phyloP scores from a whole-genome alignment of 2,888 invertebrate genomes.

The Neoitamus cyanurus region DNA sequence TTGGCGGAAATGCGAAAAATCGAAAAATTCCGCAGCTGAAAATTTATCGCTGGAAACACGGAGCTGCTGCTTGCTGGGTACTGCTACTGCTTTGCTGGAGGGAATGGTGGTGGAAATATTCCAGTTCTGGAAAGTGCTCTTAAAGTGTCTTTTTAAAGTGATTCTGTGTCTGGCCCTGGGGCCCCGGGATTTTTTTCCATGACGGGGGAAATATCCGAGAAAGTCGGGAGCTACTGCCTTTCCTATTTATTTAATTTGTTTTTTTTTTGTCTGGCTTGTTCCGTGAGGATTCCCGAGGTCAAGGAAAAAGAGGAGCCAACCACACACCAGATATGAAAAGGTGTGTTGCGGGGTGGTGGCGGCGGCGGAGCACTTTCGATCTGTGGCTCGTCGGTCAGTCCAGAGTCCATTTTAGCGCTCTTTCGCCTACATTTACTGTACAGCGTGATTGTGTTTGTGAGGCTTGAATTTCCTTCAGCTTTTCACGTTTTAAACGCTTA shows the following conservation, averaged over 20 bases:
- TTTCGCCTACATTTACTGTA: constrained; percentile 24
- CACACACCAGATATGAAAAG: not conserved
- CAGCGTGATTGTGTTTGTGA: constrained; percentile 16
- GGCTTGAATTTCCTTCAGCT: not conserved
- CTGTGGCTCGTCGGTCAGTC: constrained; percentile 25
- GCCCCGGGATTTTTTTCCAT: not conserved
- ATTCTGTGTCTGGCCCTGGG: not conserved
- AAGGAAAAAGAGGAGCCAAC: constrained; percentile 28
- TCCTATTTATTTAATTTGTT: not conserved
- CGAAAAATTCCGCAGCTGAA: not conserved
- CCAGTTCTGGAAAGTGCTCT: not conserved
- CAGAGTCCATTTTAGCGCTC: constrained; percentile 10
- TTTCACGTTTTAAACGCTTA: not conserved
- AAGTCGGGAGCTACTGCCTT: not conserved
- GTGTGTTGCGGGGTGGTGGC: not conserved
- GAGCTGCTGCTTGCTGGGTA: not conserved
- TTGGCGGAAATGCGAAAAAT: not conserved
- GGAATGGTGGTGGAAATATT: not conserved
- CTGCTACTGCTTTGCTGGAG: not conserved
- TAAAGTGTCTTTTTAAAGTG: not conserved
- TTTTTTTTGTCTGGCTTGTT: not conserved
- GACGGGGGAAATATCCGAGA: not conserved
- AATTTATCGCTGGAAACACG: not conserved
- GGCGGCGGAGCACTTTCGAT: constrained; percentile 30
- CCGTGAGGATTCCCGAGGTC: constrained; percentile 18